Percentiles rank a stretch among this genome's conserved stretches.
Conservation (phyloP, 2,797 vertebrate genomes). For the Amblyopsis hoosieri region DNA sequence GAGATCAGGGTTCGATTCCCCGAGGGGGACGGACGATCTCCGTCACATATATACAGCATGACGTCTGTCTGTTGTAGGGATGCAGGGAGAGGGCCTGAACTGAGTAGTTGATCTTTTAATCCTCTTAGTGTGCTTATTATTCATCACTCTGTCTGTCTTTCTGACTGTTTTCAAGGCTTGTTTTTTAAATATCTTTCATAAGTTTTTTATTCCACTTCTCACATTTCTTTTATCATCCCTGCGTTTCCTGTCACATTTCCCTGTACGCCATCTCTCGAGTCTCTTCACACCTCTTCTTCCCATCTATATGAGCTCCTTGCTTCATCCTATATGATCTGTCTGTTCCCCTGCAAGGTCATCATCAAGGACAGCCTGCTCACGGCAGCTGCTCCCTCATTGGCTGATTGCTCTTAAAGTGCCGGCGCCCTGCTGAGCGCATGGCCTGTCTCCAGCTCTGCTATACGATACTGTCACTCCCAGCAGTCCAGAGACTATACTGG, state of each 20-base stretch:
- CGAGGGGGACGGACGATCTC: too few relatives aligned
- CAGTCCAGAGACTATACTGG: constrained; percentile 47
- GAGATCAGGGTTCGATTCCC: too few relatives aligned
- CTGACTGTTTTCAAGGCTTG: background rate
- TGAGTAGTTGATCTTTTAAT: constrained; percentile 67
- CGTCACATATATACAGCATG: constrained; percentile 22
- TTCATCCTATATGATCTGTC: constrained; percentile 42
- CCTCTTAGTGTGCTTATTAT: constrained; percentile 62
- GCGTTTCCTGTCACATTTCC: constrained; percentile 33
- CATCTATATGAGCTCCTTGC: constrained; percentile 31
- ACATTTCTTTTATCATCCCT: constrained; percentile 2
- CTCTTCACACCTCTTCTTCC: constrained; percentile 8
- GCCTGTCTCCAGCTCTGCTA: constrained; percentile 44
- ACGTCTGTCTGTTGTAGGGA: constrained; percentile 51
- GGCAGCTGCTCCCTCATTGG: constrained; percentile 76
- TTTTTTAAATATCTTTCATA: background rate
- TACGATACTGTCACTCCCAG: constrained; percentile 42
- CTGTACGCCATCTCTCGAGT: constrained; percentile 9
- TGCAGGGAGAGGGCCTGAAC: constrained; percentile 38
- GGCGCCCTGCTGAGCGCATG: constrained; percentile 65
- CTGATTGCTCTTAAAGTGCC: constrained; percentile 78
- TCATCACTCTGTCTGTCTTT: constrained; percentile 46
- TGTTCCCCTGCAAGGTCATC: constrained; percentile 78
- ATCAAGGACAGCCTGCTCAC: constrained; percentile 78
- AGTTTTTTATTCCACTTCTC: constrained; percentile 10